Evolutionary conservation across 2,888 invertebrate species (phyloP).

Genomic region (Stenodera caucasica): DNA sequence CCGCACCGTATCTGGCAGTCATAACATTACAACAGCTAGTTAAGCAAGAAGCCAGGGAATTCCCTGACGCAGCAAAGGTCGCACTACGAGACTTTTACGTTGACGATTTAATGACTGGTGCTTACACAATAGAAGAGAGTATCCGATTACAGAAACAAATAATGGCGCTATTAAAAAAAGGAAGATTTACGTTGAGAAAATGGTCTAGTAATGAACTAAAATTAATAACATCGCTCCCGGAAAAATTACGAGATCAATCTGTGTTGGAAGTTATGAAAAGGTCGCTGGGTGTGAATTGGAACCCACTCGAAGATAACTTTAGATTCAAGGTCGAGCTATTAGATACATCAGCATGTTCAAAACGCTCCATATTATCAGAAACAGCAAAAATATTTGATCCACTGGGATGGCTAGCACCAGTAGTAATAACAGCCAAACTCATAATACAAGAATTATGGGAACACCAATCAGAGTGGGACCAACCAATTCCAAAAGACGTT

Average conservation of each 20-base stretch:
- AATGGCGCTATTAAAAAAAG: neutral
- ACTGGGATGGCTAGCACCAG: constrained; percentile 31
- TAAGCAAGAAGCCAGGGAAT: constrained; percentile 17
- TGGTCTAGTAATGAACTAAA: constrained; percentile 19
- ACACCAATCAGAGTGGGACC: constrained; percentile 19
- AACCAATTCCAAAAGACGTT: constrained; percentile 10
- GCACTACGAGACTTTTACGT: constrained; percentile 32
- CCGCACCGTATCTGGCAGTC: constrained; percentile 30
- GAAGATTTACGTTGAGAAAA: constrained; percentile 23
- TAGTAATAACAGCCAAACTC: constrained; percentile 31
- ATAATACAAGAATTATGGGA: constrained; percentile 32
- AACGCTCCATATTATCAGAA: constrained; percentile 32
- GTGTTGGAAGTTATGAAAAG: constrained; percentile 11
- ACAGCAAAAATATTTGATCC: constrained; percentile 32
- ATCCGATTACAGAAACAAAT: constrained; percentile 16
- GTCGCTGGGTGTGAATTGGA: constrained; percentile 18
- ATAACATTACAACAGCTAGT: constrained; percentile 29
- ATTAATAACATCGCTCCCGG: constrained; percentile 12
- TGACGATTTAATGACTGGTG: constrained; percentile 30
- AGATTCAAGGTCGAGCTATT: constrained; percentile 12
- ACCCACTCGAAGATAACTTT: constrained; percentile 12
- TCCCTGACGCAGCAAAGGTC: constrained; percentile 26
- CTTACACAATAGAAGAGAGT: constrained; percentile 15
- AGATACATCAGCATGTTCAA: constrained; percentile 22
- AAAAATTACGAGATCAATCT: constrained; percentile 12